phyloP scores from a whole-genome alignment of 2,797 vertebrate genomes.

The Poeciliopsis infans region DNA sequence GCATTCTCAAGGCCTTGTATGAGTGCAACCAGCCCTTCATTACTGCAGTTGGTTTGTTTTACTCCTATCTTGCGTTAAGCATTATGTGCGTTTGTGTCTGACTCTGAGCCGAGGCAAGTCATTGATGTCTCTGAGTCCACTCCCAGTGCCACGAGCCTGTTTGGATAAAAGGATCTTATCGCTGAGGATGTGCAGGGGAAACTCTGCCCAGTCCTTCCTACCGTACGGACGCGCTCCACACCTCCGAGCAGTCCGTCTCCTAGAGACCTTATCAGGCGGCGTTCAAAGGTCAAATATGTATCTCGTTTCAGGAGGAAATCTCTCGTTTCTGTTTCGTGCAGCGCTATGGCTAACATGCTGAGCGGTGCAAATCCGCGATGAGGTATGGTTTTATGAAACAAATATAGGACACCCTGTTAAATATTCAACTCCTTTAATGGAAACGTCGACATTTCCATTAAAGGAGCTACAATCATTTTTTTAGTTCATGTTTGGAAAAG shows the following conservation, averaged over 20 bases:
- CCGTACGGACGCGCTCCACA: constrained; percentile 60
- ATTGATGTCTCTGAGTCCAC: constrained; percentile 39
- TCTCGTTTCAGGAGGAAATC: constrained; percentile 36
- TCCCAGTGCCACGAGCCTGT: constrained; percentile 41
- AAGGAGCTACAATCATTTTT: not conserved
- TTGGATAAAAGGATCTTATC: constrained; percentile 73
- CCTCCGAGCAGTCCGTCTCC: constrained; percentile 50
- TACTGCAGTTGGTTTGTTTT: not conserved
- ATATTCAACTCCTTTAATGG: not conserved
- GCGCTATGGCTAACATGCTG: not conserved
- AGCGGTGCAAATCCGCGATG: not conserved
- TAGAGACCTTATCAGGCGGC: constrained; percentile 52
- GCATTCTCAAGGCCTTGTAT: not conserved
- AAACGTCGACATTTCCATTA: not conserved
- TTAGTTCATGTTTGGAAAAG: not conserved
- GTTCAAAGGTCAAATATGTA: constrained; percentile 44
- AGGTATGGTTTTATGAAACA: not conserved
- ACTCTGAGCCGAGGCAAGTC: constrained; percentile 26
- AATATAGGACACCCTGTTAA: not conserved
- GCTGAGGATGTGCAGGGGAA: constrained; percentile 74
- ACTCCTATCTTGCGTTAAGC: not conserved
- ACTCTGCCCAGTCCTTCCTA: constrained; percentile 74
- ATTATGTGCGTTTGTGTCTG: constrained; percentile 10
- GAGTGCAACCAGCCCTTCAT: not conserved
- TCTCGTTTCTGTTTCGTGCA: constrained; percentile 13